Evolutionary conservation across 2,888 invertebrate species (phyloP).

Genomic region (Anthoptus insignis): DNA sequence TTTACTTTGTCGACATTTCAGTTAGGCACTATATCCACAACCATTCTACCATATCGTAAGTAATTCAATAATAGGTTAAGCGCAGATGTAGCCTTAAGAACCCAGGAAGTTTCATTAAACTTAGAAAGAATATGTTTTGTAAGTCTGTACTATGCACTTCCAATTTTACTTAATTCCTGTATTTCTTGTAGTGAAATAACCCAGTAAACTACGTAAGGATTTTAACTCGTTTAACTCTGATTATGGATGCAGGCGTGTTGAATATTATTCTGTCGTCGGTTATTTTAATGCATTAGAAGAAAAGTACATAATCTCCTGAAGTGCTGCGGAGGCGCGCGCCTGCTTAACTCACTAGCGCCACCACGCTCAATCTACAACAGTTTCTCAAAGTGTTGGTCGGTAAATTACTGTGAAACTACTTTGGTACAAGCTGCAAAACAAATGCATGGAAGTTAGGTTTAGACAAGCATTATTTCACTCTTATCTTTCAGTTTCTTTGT

Average conservation of each 20-base stretch:
- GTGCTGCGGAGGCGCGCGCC: constrained; percentile 11
- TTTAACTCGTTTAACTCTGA: not conserved
- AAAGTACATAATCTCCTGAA: constrained; percentile 13
- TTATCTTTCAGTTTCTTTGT: too few relatives aligned
- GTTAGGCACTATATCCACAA: too few relatives aligned
- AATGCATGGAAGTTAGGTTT: not conserved
- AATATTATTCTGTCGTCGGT: not conserved
- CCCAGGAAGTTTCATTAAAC: too few relatives aligned
- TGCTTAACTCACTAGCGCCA: constrained; percentile 1
- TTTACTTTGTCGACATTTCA: too few relatives aligned
- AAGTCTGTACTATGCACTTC: too few relatives aligned
- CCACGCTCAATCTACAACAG: constrained; percentile 8
- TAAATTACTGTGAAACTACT: not conserved
- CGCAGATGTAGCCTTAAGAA: too few relatives aligned
- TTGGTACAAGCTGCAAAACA: not conserved
- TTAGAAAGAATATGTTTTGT: too few relatives aligned
- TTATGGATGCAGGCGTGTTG: not conserved
- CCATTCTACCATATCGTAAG: too few relatives aligned
- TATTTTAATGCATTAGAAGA: not conserved
- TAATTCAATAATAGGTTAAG: too few relatives aligned
- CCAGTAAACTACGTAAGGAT: too few relatives aligned
- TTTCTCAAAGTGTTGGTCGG: not conserved
- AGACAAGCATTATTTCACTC: not conserved
- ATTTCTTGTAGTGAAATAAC: too few relatives aligned
- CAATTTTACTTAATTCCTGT: too few relatives aligned